A percentile compares a stretch with the other conserved stretches of the same genome.
Conservation (phyloP, 2,797 vertebrate genomes). For the Tachyglossus aculeatus region DNA sequence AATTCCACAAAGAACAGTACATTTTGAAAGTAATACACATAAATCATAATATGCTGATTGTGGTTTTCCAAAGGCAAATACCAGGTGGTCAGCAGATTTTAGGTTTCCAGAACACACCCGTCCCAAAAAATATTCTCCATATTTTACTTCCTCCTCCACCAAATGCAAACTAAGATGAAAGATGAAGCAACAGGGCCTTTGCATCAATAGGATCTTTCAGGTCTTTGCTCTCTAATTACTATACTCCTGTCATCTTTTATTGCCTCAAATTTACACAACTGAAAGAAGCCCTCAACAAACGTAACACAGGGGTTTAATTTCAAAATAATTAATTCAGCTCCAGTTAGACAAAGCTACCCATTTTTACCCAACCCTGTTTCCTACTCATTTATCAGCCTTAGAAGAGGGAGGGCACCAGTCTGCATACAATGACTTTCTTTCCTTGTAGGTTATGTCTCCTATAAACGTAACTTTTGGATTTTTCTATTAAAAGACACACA, state of each 20-base stretch:
- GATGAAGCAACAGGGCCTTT: slow-evolving; percentile 6
- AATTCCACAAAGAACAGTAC: background rate
- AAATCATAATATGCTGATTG: background rate
- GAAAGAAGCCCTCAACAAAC: background rate
- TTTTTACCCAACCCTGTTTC: background rate
- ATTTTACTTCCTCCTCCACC: slow-evolving; percentile 31
- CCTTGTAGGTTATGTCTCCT: background rate
- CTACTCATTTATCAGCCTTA: background rate
- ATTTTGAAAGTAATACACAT: slow-evolving; percentile 16
- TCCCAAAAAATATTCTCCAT: background rate
- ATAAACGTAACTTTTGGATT: slow-evolving; percentile 18
- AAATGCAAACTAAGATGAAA: slow-evolving; percentile 14
- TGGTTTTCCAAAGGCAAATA: slow-evolving; percentile 21
- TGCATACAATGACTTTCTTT: slow-evolving; percentile 1
- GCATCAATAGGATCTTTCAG: background rate
- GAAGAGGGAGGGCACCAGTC: background rate
- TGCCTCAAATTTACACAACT: slow-evolving; percentile 1
- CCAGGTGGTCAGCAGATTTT: background rate
- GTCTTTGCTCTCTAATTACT: background rate
- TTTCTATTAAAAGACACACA: slow-evolving; percentile 10
- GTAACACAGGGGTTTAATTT: background rate
- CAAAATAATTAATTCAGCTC: slow-evolving; percentile 9
- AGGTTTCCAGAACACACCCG: background rate
- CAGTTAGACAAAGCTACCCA: background rate
- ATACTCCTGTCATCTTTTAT: background rate